phyloP scores from a whole-genome alignment of 2,797 vertebrate genomes.

The Eurystomus glaucurus region DNA sequence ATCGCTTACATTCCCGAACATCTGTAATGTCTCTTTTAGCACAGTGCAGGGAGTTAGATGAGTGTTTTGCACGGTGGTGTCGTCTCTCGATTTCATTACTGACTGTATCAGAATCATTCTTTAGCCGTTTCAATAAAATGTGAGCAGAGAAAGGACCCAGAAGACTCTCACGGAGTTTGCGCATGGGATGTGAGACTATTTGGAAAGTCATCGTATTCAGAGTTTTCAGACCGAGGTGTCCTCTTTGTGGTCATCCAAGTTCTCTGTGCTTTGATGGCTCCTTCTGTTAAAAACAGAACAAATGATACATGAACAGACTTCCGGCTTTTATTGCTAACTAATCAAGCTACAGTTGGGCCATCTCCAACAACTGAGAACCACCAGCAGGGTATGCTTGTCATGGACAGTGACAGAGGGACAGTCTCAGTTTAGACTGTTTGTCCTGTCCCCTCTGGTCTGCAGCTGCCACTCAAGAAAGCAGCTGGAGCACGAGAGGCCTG shows the following conservation, averaged over 20 bases:
- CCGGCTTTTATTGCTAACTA: neutral
- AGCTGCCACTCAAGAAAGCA: neutral
- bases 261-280: constrained; percentile 39
- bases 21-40: neutral
- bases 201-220: neutral
- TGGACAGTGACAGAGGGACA: neutral
- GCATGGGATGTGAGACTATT: neutral
- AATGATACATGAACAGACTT: neutral
- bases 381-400: neutral
- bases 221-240: constrained; percentile 13
- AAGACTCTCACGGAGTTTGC: neutral
- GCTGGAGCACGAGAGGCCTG: neutral
- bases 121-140: neutral
- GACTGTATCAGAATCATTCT: neutral
- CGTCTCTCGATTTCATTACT: neutral
- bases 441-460: neutral
- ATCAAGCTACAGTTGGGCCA: neutral
- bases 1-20: neutral
- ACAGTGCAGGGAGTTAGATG: neutral
- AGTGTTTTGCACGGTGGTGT: neutral
- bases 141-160: neutral
- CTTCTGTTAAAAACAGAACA: constrained; percentile 56
- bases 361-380: neutral
- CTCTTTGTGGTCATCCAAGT: neutral
- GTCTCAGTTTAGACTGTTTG: neutral